A percentile compares a stretch with the other conserved stretches of the same genome.
Evolutionary conservation across 2,113 vertebrate species (phyloP).

Genomic region (Elachura formosa): DNA sequence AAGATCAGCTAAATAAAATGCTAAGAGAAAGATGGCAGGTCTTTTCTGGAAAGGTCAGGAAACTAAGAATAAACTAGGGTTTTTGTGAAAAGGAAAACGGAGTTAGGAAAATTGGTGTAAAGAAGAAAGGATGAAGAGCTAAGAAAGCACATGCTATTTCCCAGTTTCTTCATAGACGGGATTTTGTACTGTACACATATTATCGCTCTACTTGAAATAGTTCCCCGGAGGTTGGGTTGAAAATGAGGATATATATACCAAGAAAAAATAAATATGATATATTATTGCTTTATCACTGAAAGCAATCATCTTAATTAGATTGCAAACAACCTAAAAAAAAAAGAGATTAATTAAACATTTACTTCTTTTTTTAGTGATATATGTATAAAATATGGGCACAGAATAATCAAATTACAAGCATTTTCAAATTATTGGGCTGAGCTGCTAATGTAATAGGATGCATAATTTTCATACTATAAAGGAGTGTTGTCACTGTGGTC

Average conservation of each 20-base stretch:
- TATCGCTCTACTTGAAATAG: neutral
- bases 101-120: constrained; percentile 17
- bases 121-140: neutral
- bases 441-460: neutral
- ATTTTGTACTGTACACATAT: neutral
- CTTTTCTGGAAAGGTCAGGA: constrained; percentile 31
- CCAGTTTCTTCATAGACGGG: neutral
- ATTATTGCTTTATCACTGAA: neutral
- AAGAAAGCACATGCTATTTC: neutral
- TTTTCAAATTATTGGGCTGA: neutral
- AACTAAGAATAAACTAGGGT: constrained; percentile 11
- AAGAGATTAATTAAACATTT: neutral
- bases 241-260: neutral
- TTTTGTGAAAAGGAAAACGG: neutral
- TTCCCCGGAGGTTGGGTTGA: neutral
- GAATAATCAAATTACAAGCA: neutral
- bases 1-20: neutral
- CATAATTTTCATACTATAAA: constrained; percentile 14
- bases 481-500: constrained; percentile 3
- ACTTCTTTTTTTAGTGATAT: neutral
- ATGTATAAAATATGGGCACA: neutral
- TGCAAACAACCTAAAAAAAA: neutral
- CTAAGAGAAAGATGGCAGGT: neutral
- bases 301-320: neutral
- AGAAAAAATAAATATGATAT: neutral